Evolutionary conservation across 2,888 invertebrate species (phyloP), one percentile per base, ranked within the genome.

Genomic region (Apamea sordens): DNA sequence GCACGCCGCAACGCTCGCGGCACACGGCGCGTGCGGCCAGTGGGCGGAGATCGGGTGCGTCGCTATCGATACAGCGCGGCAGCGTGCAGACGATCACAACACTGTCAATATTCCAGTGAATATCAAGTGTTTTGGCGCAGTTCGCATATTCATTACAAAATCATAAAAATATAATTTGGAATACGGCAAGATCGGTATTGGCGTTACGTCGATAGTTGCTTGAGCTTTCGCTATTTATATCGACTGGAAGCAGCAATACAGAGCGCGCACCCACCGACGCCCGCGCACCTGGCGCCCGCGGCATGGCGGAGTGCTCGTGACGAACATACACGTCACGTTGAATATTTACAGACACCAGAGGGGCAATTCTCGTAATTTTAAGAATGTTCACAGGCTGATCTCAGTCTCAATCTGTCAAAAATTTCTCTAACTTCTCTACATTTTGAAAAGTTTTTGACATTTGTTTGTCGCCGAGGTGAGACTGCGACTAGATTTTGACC

Each of bases 101-200:
- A 72, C 73, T 82, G 59, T 81, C 85, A 77, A 87, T 86, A 87
- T 86, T 87, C 78, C 21, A 73, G 65, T 73, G 76, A 75, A 80
- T 59, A 77, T 79, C 77, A 68, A 80, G 83, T 88, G 87, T 77
- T 82, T 81, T 73, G 79, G 79, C 83, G 86, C 82, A 80, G 75
- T 83, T 80, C 70, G 76, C 47, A 47, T 83, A 83, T 88, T 86
- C 84, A 91, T 90, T 88, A 90, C 87, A 80, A 81, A 89, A 87
- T 87, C 88, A 91, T 90, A 88, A 88, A 90, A 90, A 89, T 88
- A 89, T 87, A 84, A 89, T 89, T 79, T 80, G 73, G 76, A 71
- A 86, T 87, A 86, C 89, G 87, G 77, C 88, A 86, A 90, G 90
- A 87, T 85, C 87, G 83, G 86, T 86, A 86, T 65, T 82, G 77